Base-by-base conservation (phyloP, 2,888 invertebrate species). In the Habroteleia sp. region DNA sequence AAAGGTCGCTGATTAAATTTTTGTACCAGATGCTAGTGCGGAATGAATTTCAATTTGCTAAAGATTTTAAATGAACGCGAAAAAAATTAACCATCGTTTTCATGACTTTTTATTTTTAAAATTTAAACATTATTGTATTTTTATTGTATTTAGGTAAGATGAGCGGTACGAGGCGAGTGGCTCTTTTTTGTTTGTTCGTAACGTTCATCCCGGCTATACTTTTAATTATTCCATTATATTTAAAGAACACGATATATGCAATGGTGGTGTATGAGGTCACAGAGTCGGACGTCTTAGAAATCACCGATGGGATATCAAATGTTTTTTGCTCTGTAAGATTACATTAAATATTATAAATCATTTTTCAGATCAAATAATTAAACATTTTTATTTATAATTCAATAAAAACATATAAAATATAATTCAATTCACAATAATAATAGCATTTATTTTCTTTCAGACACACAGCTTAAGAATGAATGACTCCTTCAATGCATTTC, bases 251-350 rank as follows among this genome's bases (percentile, higher is more conserved):
- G 73, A 91, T 92, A 50, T 96, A 94, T 89, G 93, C 93, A 20
- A 94, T 95, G 90, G 93, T 95, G 13, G 90, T 91, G 76, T 95
- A 95, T 83, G 92, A 92, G 77, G 93, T 96, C 79, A 94, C 95
- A 4, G 95, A 96, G 87, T 95, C 95, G 0, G 96, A 96, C 89
- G 93, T 96, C 10, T 91, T 96, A 48, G 94, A 95, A 86, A 94
- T 96, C 74, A 92, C 93, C 69, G 94, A 94, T 88, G 95, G 95
- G 27, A 93, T 95, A 74, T 96, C 96, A 0, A 71, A 62, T 39
- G 4, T 62, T 1, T 71, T 71, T 37, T 71, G 69, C 31, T 71
- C 69, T 11, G 69, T 71, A 46, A 71, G 69, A 33, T 31, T 25
- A 25, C 25, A 5, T 6, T 25, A 5, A 25, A 25, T 6, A 6